Evolutionary conservation across 2,888 invertebrate species (phyloP).

Genomic region (Ernsta delagoae): DNA sequence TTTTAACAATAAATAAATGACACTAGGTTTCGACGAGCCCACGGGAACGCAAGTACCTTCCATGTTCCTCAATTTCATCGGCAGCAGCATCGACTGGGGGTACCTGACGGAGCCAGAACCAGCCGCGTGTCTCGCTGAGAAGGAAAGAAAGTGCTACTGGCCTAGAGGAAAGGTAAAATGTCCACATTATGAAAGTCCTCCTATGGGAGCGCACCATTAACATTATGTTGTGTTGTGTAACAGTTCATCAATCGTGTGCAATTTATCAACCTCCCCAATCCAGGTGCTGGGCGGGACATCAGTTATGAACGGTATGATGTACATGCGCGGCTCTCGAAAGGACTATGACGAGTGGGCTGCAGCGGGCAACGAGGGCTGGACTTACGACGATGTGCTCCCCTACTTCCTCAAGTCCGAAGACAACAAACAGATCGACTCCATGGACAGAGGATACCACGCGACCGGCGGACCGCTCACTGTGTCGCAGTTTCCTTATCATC

Average conservation of each 20-base stretch:
- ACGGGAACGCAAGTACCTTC: conserved; percentile 95
- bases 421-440: conserved; percentile 88
- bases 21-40: conserved; percentile 91
- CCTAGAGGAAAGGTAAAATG: conserved; percentile 91
- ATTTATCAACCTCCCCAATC: background rate
- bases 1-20: too few species aligned
- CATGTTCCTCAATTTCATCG: conserved; percentile 94
- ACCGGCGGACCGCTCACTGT: conserved; percentile 92
- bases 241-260: too few species aligned
- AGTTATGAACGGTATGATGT: conserved; percentile 98
- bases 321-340: conserved; percentile 93
- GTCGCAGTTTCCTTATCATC: conserved; percentile 93
- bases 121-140: conserved; percentile 90
- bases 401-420: conserved; percentile 95
- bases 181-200: background rate
- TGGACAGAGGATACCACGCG: conserved; percentile 91
- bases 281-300: conserved; percentile 96
- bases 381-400: conserved; percentile 94
- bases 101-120: conserved; percentile 94
- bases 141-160: conserved; percentile 91
- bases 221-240: too few species aligned
- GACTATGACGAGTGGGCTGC: conserved; percentile 96
- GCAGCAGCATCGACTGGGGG: conserved; percentile 94
- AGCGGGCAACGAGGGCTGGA: conserved; percentile 95
- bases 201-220: too few species aligned